Conservation (phyloP, 2,888 invertebrate species). For the Phalera bucephala region DNA sequence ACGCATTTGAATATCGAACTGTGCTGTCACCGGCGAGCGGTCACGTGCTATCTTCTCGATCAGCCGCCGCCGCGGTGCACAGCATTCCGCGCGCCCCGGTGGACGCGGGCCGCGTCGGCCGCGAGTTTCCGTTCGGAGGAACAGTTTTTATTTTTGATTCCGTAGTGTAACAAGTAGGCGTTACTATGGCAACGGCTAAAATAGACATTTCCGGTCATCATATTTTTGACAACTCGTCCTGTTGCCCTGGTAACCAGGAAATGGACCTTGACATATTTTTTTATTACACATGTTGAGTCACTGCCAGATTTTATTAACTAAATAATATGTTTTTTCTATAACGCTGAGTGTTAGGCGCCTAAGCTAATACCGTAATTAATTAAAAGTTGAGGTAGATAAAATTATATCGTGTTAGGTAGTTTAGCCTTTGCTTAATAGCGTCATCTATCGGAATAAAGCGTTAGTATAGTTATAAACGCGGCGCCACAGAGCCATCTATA, state of each 20-base stretch:
- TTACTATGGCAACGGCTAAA: conserved; percentile 50
- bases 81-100: too few species aligned
- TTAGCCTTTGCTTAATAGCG: too few species aligned
- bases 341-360: too few species aligned
- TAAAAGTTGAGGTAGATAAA: too few species aligned
- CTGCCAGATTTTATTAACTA: too few species aligned
- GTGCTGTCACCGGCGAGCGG: conserved; percentile 7
- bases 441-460: background rate
- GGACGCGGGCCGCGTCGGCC: conserved; percentile 13
- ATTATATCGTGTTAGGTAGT: too few species aligned
- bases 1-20: conserved; percentile 23
- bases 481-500: background rate
- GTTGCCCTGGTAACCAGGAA: conserved; percentile 26
- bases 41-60: too few species aligned
- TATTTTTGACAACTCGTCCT: conserved; percentile 23
- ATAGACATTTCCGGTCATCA: conserved; percentile 43
- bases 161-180: conserved; percentile 27
- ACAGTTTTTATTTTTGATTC: conserved; percentile 31
- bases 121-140: conserved; percentile 2
- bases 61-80: too few species aligned
- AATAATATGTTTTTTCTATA: too few species aligned
- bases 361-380: too few species aligned
- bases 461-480: background rate
- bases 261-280: conserved; percentile 9
- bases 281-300: conserved; percentile 1